Percentiles rank a stretch among this genome's conserved stretches.
These are phyloP conservation scores for Phymastichus coffea DNA, from an alignment of 1,140 invertebrate species.

Conservation along the genomic window DNA sequence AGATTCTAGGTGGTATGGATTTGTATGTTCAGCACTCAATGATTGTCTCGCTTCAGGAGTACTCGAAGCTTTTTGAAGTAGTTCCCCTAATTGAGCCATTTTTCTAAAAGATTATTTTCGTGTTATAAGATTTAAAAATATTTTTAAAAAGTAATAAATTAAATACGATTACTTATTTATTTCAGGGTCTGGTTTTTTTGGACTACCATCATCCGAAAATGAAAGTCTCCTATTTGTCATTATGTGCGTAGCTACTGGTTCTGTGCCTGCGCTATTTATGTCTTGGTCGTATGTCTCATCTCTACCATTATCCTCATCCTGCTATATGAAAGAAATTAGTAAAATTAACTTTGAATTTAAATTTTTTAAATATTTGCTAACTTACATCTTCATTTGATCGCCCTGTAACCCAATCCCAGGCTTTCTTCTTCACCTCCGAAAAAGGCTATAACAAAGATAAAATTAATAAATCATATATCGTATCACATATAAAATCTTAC, in stretches of 20 bases:
- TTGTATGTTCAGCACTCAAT: slow-evolving; percentile 36
- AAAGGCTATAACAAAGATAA: slow-evolving; percentile 50
- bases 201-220: slow-evolving; percentile 36
- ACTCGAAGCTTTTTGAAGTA: slow-evolving; percentile 40
- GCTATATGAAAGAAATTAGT: neutral
- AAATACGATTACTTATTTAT: slow-evolving; percentile 39
- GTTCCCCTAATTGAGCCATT: slow-evolving; percentile 45
- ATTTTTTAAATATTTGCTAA: neutral
- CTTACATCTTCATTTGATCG: slow-evolving; percentile 5
- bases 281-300: neutral
- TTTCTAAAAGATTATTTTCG: too few relatives aligned
- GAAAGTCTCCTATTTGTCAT: slow-evolving; percentile 43
- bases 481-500: slow-evolving; percentile 22
- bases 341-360: too few relatives aligned
- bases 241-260: neutral
- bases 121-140: neutral
- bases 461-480: slow-evolving; percentile 1
- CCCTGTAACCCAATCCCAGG: slow-evolving; percentile 42
- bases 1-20: slow-evolving; percentile 33
- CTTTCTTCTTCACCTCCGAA: slow-evolving; percentile 54
- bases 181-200: slow-evolving; percentile 32
- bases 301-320: neutral
- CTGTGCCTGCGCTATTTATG: neutral
- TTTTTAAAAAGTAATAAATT: neutral
- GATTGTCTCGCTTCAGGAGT: slow-evolving; percentile 42